These are phyloP conservation scores for Heloderma charlesbogerti DNA, from an alignment of 2,113 vertebrate species.

Conservation along the genomic window DNA sequence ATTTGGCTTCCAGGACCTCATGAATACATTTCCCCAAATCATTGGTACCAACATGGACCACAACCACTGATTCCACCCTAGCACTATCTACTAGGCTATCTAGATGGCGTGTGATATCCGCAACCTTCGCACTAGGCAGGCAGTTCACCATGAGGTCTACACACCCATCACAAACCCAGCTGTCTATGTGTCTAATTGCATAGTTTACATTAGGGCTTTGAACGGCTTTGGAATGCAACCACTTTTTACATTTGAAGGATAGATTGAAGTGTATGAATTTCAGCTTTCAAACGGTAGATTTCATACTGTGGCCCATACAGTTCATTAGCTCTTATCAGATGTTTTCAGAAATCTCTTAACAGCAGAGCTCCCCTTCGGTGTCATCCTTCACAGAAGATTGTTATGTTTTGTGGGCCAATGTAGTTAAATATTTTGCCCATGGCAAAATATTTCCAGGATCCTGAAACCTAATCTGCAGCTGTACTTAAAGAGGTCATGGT, in stretches of 20 bases:
- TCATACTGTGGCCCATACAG: neutral
- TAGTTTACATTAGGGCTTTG: neutral
- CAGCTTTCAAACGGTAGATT: neutral
- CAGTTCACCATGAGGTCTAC: no score
- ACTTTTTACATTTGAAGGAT: neutral
- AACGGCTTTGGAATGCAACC: neutral
- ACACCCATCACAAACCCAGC: no score
- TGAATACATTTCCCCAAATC: no score
- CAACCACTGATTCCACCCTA: no score
- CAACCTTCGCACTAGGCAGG: no score
- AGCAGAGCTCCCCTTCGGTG: neutral
- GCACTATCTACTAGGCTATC: no score
- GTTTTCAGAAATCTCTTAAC: accelerated
- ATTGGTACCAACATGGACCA: no score
- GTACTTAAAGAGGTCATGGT: neutral
- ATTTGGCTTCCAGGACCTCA: no score
- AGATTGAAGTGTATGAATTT: accelerated
- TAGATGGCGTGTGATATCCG: no score
- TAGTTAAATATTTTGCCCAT: neutral
- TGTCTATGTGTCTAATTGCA: no score
- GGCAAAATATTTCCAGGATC: neutral
- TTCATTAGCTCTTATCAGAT: neutral
- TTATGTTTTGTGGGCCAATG: neutral
- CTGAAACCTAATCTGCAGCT: neutral
- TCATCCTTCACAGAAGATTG: neutral